Conservation (phyloP, 2,888 invertebrate species). For the Didymodactylos carnosus region DNA sequence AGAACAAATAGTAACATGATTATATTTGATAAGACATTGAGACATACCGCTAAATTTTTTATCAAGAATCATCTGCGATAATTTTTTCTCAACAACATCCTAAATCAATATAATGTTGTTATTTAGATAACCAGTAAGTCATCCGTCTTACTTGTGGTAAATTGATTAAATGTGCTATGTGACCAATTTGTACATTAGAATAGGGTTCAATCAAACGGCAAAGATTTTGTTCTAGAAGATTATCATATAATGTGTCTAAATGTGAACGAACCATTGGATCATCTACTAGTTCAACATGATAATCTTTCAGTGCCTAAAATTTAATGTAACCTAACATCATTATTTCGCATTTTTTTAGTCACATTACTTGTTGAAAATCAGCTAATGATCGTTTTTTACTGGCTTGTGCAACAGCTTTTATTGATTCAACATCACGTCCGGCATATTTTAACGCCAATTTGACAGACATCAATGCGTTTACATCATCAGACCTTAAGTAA, state of each 20-base stretch:
- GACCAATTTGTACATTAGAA: slow-evolving; percentile 72
- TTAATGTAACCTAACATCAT: too few relatives aligned
- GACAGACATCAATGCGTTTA: slow-evolving; percentile 75
- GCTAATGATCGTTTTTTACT: slow-evolving; percentile 87
- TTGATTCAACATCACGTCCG: slow-evolving; percentile 83
- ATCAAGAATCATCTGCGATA: slow-evolving; percentile 98
- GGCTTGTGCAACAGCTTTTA: slow-evolving; percentile 86
- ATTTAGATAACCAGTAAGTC: slow-evolving; percentile 12
- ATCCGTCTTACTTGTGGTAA: slow-evolving; percentile 21
- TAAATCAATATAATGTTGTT: slow-evolving; percentile 32
- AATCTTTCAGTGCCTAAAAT: slow-evolving; percentile 53
- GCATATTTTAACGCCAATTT: slow-evolving; percentile 90
- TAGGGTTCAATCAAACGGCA: slow-evolving; percentile 96
- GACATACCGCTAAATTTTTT: slow-evolving; percentile 54
- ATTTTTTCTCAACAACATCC: slow-evolving; percentile 82
- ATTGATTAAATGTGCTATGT: slow-evolving; percentile 72
- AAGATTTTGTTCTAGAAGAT: slow-evolving; percentile 94
- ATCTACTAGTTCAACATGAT: slow-evolving; percentile 67
- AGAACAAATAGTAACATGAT: slow-evolving; percentile 1
- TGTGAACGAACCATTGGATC: slow-evolving; percentile 93
- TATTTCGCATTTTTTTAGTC: neutral
- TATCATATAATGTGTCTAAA: slow-evolving; percentile 83
- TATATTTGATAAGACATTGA: neutral
- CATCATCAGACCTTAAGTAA: slow-evolving; percentile 91
- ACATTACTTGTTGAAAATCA: slow-evolving; percentile 58